phyloP scores from a whole-genome alignment of 2,113 vertebrate species.

The Sturnus vulgaris region DNA sequence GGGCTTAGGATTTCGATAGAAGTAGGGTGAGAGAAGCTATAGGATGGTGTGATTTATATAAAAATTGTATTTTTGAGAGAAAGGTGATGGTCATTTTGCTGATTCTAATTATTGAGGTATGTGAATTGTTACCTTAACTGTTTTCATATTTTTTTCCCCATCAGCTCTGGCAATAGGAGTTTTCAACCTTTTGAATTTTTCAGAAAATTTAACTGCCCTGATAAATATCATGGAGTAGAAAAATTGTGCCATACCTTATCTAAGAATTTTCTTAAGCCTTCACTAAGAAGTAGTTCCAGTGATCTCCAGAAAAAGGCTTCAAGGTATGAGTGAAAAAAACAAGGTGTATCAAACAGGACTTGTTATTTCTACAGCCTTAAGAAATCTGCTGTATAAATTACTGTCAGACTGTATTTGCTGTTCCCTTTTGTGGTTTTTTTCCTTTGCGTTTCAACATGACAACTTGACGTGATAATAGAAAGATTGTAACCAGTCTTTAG shows the following conservation, averaged over 20 bases:
- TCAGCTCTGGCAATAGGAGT: neutral
- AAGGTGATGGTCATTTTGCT: neutral
- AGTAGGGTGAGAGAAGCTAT: neutral
- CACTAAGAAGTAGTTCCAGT: neutral
- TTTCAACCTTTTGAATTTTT: neutral
- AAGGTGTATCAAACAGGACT: neutral
- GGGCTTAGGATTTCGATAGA: neutral
- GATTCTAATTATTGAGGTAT: neutral
- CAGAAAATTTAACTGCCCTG: neutral
- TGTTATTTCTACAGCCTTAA: neutral
- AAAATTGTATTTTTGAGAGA: neutral
- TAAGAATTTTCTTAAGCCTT: neutral
- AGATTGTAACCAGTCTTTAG: neutral
- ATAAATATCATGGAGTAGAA: neutral
- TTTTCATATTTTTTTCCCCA: neutral
- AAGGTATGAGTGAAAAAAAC: neutral
- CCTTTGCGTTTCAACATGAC: neutral
- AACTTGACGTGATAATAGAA: conserved; percentile 10
- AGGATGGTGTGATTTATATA: neutral
- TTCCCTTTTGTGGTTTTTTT: neutral
- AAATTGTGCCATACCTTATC: neutral
- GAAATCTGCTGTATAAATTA: conserved; percentile 3
- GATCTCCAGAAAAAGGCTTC: neutral
- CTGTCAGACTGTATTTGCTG: neutral
- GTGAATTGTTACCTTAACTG: neutral